These are phyloP conservation scores for Clamator glandarius DNA, from an alignment of 2,797 vertebrate genomes.

Conservation along the genomic window DNA sequence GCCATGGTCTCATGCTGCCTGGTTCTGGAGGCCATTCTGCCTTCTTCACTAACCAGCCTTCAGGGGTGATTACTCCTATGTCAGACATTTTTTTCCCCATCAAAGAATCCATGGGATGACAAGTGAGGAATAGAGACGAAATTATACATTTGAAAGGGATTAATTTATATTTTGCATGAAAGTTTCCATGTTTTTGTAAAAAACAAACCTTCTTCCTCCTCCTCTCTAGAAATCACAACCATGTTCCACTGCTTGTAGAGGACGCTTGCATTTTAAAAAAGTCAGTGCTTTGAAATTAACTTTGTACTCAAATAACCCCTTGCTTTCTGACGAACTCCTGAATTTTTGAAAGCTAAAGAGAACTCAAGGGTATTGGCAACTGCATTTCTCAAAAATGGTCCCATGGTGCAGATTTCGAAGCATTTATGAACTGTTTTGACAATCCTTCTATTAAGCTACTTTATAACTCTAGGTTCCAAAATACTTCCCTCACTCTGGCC, in stretches of 20 bases:
- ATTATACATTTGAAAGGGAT: neutral
- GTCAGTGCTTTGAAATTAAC: neutral
- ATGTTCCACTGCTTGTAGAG: neutral
- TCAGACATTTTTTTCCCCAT: accelerated
- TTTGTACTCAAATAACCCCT: neutral
- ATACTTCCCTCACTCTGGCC: too few relatives aligned
- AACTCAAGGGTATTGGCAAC: neutral
- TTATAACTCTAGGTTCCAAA: neutral
- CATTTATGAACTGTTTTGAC: neutral
- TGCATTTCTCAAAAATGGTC: neutral
- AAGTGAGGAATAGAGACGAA: neutral
- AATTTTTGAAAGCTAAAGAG: neutral
- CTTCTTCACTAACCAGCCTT: neutral
- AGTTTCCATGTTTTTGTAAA: neutral
- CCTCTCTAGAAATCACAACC: neutral
- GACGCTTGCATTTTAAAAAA: neutral
- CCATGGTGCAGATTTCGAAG: neutral
- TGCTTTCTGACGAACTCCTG: neutral
- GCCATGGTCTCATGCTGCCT: accelerated
- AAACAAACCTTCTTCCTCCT: neutral
- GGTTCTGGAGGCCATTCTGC: neutral
- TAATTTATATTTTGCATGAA: neutral
- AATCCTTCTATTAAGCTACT: neutral
- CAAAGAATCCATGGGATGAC: neutral
- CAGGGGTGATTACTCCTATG: accelerated